Evolutionary conservation across 2,113 vertebrate genomes (phyloP), one percentile per base, ranked within the genome.

Genomic region (Corythornis cristatus): DNA sequence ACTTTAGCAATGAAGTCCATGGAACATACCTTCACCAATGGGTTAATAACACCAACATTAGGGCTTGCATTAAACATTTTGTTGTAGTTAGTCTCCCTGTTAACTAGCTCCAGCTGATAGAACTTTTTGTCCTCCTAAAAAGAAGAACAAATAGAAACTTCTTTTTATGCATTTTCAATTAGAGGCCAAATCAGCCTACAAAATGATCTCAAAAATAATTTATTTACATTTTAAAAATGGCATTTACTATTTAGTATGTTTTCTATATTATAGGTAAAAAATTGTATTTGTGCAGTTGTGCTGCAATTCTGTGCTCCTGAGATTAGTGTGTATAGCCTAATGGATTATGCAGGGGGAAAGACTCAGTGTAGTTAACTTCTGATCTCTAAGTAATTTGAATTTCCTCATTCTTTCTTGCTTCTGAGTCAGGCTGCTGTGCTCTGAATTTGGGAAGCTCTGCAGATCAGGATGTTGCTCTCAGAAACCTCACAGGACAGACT

Each of bases 51-150:
- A 97, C 99, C 99, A 97, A 99, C 99, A 83, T 99, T 99, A 85
- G 99, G 99, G 94, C 98, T 99, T 97, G 99, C 97, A 97, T 99
- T 99, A 98, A 99, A 99, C 80, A 99, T 98, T 98, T 99, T 99
- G 98, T 99, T 99, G 98, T 99, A 99, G 98, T 99, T 99, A 96
- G 99, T 99, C 98, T 99, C 99, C 95, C 99, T 98, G 98, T 99
- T 99, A 97, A 99, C 98, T 96, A 99, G 98, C 94, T 99, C 99
- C 97, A 99, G 98, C 96, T 99, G 99, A 98, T 99, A 99, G 98
- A 99, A 99, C 97, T 99, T 99, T 97, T 99, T 99, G 97, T 99
- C 99, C 82, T 99, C 99, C 99, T 99, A 98, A 93, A 96, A 97
- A 95, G 93, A 97, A 93, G 87, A 95, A 97, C 97, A 97, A 96